Percentiles rank a stretch among this genome's conserved stretches.
Conservation (phyloP, 1,140 invertebrate genomes). For the Vanessa tameamea region DNA sequence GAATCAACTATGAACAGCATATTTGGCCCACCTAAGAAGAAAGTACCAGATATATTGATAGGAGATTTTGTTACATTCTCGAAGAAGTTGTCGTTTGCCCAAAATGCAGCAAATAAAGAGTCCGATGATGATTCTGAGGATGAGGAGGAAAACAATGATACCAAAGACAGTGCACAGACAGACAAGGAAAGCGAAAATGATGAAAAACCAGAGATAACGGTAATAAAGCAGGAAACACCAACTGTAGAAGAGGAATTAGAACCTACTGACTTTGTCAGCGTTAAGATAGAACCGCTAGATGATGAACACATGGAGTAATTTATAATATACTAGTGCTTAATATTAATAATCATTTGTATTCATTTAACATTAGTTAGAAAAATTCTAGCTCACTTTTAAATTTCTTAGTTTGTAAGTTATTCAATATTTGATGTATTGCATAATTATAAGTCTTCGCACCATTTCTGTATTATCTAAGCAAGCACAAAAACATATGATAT, state of each 20-base stretch:
- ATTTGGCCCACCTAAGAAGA: conserved; percentile 67
- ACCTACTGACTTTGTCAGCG: conserved; percentile 70
- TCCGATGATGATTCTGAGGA: conserved; percentile 37
- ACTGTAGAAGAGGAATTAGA: conserved; percentile 47
- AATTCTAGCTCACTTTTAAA: no score
- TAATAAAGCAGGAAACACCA: conserved; percentile 37
- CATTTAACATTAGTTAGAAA: no score
- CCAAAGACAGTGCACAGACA: conserved; percentile 32
- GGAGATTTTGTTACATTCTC: conserved; percentile 55
- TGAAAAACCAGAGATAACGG: conserved; percentile 19
- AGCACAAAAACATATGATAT: no score
- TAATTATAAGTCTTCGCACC: no score
- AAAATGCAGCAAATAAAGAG: conserved; percentile 31
- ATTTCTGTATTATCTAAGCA: no score
- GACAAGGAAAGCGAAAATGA: conserved; percentile 35
- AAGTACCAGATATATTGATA: conserved; percentile 41
- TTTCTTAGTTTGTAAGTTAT: no score
- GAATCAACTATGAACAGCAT: conserved; percentile 66
- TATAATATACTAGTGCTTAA: neutral
- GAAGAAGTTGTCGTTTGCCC: conserved; percentile 31
- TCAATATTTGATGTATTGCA: no score
- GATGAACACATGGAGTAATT: conserved; percentile 39
- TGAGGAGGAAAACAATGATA: conserved; percentile 34
- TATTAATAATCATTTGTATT: no score
- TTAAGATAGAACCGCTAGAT: conserved; percentile 68